These are phyloP conservation scores for Ochotona curzoniae DNA, from an alignment of 2,113 vertebrate genomes.

Conservation along the genomic window DNA sequence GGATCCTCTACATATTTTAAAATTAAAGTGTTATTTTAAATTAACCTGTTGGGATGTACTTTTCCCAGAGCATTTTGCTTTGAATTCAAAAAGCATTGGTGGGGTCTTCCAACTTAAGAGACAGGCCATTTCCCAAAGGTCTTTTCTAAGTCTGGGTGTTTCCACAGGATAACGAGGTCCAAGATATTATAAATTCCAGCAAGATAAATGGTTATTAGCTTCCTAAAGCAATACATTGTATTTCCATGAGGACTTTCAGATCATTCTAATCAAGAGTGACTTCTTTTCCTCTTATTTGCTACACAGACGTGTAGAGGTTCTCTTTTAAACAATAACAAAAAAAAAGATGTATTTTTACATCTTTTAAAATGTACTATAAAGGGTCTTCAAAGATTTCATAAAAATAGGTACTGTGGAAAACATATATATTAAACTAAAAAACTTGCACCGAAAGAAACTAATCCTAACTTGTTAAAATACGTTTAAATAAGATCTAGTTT, in stretches of 20 bases:
- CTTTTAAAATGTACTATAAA: not conserved
- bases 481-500: no score
- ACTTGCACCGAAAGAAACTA: no score
- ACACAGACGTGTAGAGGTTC: not conserved
- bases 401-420: no score
- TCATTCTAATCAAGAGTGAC: not conserved
- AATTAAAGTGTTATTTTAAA: constrained; percentile 27
- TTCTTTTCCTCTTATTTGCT: not conserved
- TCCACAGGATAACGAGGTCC: not conserved
- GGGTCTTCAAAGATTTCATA: no score
- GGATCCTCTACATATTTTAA: constrained; percentile 29
- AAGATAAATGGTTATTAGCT: not conserved
- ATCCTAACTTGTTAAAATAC: no score
- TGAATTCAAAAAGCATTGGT: not conserved
- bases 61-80: not conserved
- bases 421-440: no score
- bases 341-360: no score
- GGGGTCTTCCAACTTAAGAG: not conserved
- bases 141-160: not conserved
- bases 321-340: no score
- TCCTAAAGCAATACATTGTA: not conserved
- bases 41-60: not conserved
- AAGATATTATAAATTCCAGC: not conserved
- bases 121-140: not conserved
- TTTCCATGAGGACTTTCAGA: not conserved